Percentiles rank a stretch among this genome's conserved stretches.
These are phyloP conservation scores for Globia sparganii DNA, from an alignment of 2,888 invertebrate genomes.

Conservation along the genomic window DNA sequence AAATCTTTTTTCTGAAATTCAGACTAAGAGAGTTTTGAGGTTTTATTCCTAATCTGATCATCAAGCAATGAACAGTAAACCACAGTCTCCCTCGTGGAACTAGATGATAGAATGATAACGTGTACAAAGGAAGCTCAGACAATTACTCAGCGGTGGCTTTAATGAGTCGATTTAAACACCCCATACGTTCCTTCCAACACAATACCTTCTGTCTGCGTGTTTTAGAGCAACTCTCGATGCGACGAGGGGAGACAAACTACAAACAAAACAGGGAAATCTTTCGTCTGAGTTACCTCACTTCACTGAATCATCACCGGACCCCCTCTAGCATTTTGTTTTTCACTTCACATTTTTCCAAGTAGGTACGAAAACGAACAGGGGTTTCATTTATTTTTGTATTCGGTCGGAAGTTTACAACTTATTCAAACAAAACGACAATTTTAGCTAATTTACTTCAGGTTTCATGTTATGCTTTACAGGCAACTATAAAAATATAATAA, in stretches of 20 bases:
- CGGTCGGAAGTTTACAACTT: not conserved
- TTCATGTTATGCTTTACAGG: slow-evolving; percentile 22
- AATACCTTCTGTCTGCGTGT: slow-evolving; percentile 81
- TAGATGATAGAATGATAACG: slow-evolving; percentile 72
- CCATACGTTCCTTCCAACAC: slow-evolving; percentile 79
- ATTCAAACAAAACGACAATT: slow-evolving; percentile 1
- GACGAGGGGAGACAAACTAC: slow-evolving; percentile 81
- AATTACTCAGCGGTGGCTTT: slow-evolving; percentile 79
- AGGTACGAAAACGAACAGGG: not conserved
- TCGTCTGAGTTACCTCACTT: slow-evolving; percentile 82
- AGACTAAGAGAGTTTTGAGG: not conserved
- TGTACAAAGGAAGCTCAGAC: slow-evolving; percentile 76
- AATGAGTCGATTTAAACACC: slow-evolving; percentile 83
- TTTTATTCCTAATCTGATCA: slow-evolving; percentile 23
- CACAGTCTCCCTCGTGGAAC: slow-evolving; percentile 70
- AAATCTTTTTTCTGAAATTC: not conserved
- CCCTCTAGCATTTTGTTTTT: slow-evolving; percentile 56
- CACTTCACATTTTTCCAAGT: slow-evolving; percentile 36
- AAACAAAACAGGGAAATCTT: slow-evolving; percentile 85
- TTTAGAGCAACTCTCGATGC: slow-evolving; percentile 78
- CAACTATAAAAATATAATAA: slow-evolving; percentile 32
- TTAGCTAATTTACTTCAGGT: slow-evolving; percentile 15
- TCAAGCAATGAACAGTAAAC: slow-evolving; percentile 46
- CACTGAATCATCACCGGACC: slow-evolving; percentile 67
- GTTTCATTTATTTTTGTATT: slow-evolving; percentile 28